Base-by-base conservation (phyloP, 2,113 vertebrate genomes). In the Charina bottae region DNA sequence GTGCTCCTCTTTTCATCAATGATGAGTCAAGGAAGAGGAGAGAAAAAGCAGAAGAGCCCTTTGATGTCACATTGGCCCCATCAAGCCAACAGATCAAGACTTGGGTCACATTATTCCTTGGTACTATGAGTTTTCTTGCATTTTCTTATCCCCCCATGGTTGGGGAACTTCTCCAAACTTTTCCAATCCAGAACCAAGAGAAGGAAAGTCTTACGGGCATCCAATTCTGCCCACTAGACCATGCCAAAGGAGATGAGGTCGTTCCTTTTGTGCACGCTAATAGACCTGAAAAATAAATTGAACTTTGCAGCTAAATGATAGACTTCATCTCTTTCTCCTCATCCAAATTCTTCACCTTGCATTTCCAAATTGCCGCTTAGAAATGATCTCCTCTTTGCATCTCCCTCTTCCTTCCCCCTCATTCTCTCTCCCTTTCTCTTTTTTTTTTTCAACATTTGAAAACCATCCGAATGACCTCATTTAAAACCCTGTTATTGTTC, bases 251-350 rank as follows among this genome's bases (percentile, higher is more conserved):
- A 93, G 37, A 78, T 64, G 78, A 87, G 23, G 19, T 49, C 26
- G 68, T 84, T 91, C 46, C 91, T 90, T 93, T 88, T 91, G 90
- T 55, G 72, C 62, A 8, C 12, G 49, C 58, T 88, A 88, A 83
- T 23, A 95, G 83, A 89, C 85, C 42, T 90, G 26, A 88, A 15
- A 85, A 94, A 94, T 92, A 85, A 72, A 1, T 1, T 58, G 21
- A 83, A 68, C 26, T 93, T 92, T 90, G 87, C 62, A 93, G 78
- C 10, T 11, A 58, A 46, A 83, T 92, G 90, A 93, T 78, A 62
- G 88, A 93, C 85, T 88, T 90, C 91, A 91, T 89, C 53, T 24
- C 68, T 83, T 90, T 92, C 93, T 90, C 83, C 37, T n/a, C 49
- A 87, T 78, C 86, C 84, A 90, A 90, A 84, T 68, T 89, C 87